Evolutionary conservation across 2,888 invertebrate species (phyloP), one percentile per base, ranked within the genome.

Genomic region (Enchytraeus crypticus): DNA sequence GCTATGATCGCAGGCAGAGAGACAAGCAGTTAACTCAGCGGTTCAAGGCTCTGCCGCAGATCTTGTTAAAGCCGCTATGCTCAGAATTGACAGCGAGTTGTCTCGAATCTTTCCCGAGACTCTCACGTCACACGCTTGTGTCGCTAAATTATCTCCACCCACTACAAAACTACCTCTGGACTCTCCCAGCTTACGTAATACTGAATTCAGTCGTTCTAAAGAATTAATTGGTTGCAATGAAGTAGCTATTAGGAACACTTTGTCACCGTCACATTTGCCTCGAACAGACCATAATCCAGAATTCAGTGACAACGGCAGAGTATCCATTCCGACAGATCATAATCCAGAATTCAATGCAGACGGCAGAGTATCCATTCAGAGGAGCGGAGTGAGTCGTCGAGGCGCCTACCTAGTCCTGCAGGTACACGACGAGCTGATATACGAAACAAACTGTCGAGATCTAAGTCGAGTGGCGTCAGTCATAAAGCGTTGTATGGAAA

Each of bases 11-110:
- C 86, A 91, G 82, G 89, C 92, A 0, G 92, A 93, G 79, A 84
- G 97, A n/a, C 95, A 96, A 82, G 93, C 95, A 18, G 85, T 98
- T 0, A 98, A 98, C 78, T 90, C 95, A 1, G 88, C 87, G 18
- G 87, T 98, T 57, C 97, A 98, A 81, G 97, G 96, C 0, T 92
- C 96, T 0, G 97, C 96, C 0, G 92, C 96, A 0, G 97, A 98
- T 79, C 86, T 98, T 51, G 88, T 90, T 0, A 98, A 98, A 79
- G 85, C 83, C 60, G 92, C 95, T 0, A 90, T 96, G 86, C 83
- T 90, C 32, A 82, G 83, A 54, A 85, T 95, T 71, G 87, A 92
- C 69, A 78, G 81, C 14, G 77, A 82, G 74, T 75, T 86, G 71
- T 66, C 78, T 66, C 57, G 81, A 72, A 69, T 77, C 71, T 84